These are phyloP conservation scores for Diorhabda carinulata DNA, from an alignment of 1,140 invertebrate genomes.

Conservation along the genomic window DNA sequence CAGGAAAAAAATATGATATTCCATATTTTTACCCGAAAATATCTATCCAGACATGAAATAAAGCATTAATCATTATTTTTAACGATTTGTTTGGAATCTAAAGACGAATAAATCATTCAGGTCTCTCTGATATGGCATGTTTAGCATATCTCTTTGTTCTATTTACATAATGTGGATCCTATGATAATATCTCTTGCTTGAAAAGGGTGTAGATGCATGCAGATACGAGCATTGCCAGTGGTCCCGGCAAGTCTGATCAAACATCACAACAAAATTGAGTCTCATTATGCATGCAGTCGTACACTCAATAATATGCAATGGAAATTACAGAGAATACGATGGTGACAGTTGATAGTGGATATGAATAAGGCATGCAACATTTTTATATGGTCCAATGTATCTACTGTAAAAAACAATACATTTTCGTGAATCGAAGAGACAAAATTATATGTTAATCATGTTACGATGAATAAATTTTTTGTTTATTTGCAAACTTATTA, in stretches of 20 bases:
- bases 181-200: constrained; percentile 12
- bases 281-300: constrained; percentile 6
- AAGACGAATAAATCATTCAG: constrained; percentile 7
- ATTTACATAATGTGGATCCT: constrained; percentile 13
- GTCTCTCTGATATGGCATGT: constrained; percentile 9
- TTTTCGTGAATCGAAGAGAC: too few species aligned
- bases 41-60: too few species aligned
- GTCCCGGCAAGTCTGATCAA: constrained; percentile 8
- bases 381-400: not conserved
- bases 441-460: too few species aligned
- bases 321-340: not conserved
- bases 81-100: constrained; percentile 5
- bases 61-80: constrained; percentile 8
- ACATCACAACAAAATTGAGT: constrained; percentile 9
- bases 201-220: constrained; percentile 11
- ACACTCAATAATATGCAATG: not conserved
- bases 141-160: constrained; percentile 14
- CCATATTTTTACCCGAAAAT: too few species aligned
- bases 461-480: too few species aligned
- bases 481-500: too few species aligned
- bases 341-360: not conserved
- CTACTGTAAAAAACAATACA: too few species aligned
- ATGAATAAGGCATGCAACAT: not conserved
- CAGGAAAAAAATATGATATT: too few species aligned
- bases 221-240: constrained; percentile 6